Conservation (phyloP, 2,888 invertebrate species). For the Sycophila texana region DNA sequence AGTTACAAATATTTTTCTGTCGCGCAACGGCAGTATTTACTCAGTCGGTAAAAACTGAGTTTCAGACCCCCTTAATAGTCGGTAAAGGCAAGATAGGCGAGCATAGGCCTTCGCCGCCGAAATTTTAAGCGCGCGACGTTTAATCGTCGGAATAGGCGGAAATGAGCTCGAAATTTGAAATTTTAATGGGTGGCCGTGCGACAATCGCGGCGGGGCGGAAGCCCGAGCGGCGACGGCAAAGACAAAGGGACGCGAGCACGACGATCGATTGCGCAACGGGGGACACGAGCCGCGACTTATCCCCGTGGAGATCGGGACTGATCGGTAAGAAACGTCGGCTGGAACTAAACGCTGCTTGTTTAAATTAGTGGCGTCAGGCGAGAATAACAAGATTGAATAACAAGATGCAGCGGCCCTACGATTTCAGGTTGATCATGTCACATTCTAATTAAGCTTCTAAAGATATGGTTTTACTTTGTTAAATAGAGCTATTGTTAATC, state of each 20-base stretch:
- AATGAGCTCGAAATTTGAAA: slow-evolving; percentile 29
- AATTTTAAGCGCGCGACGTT: not conserved
- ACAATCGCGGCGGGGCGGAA: slow-evolving; percentile 1
- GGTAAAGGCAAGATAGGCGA: no score
- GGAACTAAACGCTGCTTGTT: not conserved
- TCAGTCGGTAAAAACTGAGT: no score
- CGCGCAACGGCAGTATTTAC: no score
- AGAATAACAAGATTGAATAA: not conserved
- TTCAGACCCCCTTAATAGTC: no score
- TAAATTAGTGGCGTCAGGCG: not conserved
- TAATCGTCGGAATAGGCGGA: slow-evolving; percentile 19
- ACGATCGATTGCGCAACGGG: slow-evolving; percentile 13
- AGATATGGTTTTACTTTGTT: not conserved
- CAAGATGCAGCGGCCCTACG: not conserved
- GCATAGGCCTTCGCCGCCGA: no score
- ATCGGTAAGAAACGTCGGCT: not conserved
- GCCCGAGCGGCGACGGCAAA: not conserved
- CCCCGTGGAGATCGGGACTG: not conserved
- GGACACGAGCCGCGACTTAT: not conserved
- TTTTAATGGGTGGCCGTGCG: not conserved
- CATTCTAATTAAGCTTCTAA: not conserved
- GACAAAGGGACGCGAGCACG: slow-evolving; percentile 13
- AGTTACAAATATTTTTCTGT: no score
- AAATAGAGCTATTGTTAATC: no score
- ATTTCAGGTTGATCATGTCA: not conserved